phyloP scores from a whole-genome alignment of 2,113 vertebrate species.

The Actenoides hombroni region DNA sequence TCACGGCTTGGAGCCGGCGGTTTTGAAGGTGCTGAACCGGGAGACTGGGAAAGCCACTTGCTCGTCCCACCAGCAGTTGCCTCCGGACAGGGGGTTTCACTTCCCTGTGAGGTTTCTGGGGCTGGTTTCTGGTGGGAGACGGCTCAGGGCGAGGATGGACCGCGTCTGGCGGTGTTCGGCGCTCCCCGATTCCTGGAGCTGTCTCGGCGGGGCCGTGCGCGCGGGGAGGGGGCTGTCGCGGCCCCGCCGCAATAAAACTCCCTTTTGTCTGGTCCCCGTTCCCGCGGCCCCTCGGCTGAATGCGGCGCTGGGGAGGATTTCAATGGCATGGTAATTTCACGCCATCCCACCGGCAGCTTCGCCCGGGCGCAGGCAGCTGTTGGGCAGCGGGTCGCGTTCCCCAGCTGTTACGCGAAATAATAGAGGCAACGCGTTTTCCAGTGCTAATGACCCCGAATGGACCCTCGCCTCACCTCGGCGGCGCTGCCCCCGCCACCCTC shows the following conservation, averaged over 20 bases:
- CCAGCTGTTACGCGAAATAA: slow-evolving; percentile 52
- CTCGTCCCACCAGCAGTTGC: background rate
- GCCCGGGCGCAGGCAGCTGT: slow-evolving; percentile 35
- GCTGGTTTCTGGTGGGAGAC: background rate
- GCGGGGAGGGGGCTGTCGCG: background rate
- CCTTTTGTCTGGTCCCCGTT: slow-evolving; percentile 38
- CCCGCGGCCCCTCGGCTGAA: slow-evolving; percentile 30
- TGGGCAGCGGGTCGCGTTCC: slow-evolving; percentile 7
- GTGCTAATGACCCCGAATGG: background rate
- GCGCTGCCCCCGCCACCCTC: background rate
- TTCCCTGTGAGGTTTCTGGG: background rate
- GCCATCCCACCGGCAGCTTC: slow-evolving; percentile 15
- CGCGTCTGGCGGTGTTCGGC: fast-evolving
- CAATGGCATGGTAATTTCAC: slow-evolving; percentile 65
- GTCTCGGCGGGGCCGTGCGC: background rate
- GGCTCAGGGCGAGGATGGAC: background rate
- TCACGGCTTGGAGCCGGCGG: fast-evolving
- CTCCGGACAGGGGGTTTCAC: background rate
- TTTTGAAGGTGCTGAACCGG: background rate
- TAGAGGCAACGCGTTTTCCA: background rate
- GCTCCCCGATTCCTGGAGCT: background rate
- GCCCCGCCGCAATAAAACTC: background rate
- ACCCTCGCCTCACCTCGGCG: background rate
- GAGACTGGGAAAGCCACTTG: background rate
- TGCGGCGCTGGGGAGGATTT: slow-evolving; percentile 30